Base-by-base conservation (phyloP, 2,113 vertebrate species). In the Sinocyclocheilus anophthalmus region DNA sequence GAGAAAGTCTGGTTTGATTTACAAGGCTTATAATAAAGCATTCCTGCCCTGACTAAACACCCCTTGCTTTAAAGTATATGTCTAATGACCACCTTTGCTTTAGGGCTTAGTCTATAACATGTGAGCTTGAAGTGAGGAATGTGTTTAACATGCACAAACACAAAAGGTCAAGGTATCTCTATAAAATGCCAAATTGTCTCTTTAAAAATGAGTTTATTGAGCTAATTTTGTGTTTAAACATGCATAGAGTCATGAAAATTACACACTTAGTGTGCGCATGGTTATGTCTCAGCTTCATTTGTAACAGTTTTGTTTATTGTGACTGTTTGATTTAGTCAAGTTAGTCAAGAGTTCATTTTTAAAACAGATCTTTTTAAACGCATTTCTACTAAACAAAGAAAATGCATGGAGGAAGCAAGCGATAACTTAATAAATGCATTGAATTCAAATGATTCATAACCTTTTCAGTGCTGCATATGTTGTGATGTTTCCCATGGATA, bases 1-100 rank as follows among this genome's bases (percentile, higher is more conserved):
- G 24, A 76, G n/a, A 76, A 50, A 76, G 73, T 53, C n/a, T 76
- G 73, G 12, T 76, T 76, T 50, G 45, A 26, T 76, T 76, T 76
- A 76, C n/a, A 76, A 76, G 73, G 73, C n/a, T 76, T 53, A 26
- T 53, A 50, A 76, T 76, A 24, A 9, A 76, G 73, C 73, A 50
- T 76, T 76, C 73, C 73, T 8, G 73, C 5, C 45, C 22, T 26
- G 39, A 53, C 42, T 76, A 53, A 53, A 48, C 39, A 53, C 26
- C 45, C 12, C 45, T 50, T 53, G 24, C 45, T 76, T 76, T 76
- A 50, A 76, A 53, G n/a, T 76, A 30, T 9, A 76, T 13, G 13
- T 76, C n/a, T 76, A 76, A 76, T 30, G 13, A 76, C 45, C 45
- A 50, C n/a, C 73, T 76, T 45, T 50, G 73, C 73, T 76, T 76